Evolutionary conservation across 2,113 vertebrate genomes (phyloP).

Genomic region (Rousettus leschenaultii): DNA sequence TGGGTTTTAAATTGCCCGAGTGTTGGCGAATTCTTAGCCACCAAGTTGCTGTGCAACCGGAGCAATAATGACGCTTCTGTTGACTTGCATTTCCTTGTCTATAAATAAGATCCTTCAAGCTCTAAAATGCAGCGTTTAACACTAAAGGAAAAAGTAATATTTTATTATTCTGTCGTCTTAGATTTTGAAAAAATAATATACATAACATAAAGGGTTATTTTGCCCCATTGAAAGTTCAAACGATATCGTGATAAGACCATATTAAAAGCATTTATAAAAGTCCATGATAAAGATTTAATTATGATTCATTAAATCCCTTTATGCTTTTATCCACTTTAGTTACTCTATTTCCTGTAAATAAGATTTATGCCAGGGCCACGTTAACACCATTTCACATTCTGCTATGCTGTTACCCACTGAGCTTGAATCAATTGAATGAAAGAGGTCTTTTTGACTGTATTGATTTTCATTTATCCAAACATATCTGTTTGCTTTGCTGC

Average conservation of each 20-base stretch:
- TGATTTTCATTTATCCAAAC: slow-evolving; percentile 84
- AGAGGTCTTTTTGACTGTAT: slow-evolving; percentile 77
- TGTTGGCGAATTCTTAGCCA: not conserved
- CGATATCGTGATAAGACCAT: slow-evolving; percentile 27
- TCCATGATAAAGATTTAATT: slow-evolving; percentile 44
- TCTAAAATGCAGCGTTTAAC: not conserved
- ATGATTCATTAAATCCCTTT: slow-evolving; percentile 57
- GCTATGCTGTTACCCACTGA: slow-evolving; percentile 75
- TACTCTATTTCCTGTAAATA: slow-evolving; percentile 67
- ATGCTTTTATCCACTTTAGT: slow-evolving; percentile 47
- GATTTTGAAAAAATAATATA: slow-evolving; percentile 20
- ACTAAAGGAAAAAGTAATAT: not conserved
- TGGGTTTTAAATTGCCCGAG: not conserved
- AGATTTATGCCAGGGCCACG: slow-evolving; percentile 32
- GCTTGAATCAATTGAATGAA: slow-evolving; percentile 78
- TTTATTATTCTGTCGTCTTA: not conserved
- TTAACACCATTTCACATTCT: slow-evolving; percentile 70
- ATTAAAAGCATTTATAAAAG: slow-evolving; percentile 58
- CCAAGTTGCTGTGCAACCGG: not conserved
- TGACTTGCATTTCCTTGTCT: not conserved
- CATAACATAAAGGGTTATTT: not conserved
- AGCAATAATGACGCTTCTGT: not conserved
- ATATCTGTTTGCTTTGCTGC: slow-evolving; percentile 65
- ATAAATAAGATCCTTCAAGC: not conserved
- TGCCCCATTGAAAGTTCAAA: slow-evolving; percentile 1